Evolutionary conservation across 2,888 invertebrate species (phyloP).

Genomic region (Phengaris alcon): DNA sequence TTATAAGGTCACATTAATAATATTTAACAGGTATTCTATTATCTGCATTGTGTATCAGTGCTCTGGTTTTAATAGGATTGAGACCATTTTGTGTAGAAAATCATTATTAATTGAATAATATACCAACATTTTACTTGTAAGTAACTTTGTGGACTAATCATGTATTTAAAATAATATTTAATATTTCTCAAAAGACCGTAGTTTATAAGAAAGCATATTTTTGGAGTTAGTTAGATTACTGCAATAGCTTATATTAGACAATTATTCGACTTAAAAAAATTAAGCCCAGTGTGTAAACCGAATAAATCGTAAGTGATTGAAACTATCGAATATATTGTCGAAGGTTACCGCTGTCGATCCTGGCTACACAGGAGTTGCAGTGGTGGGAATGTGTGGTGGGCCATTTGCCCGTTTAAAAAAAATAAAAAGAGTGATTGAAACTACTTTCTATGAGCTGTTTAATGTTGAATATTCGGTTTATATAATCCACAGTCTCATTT

Average conservation of each 20-base stretch:
- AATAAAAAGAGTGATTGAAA: neutral
- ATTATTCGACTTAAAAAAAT: neutral
- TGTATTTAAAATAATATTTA: neutral
- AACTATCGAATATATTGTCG: no score
- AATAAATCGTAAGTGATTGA: neutral
- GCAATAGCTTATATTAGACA: neutral
- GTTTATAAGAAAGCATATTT: neutral
- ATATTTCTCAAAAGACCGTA: neutral
- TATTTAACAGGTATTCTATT: no score
- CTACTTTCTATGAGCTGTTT: neutral
- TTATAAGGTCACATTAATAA: no score
- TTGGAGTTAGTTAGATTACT: neutral
- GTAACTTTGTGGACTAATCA: neutral
- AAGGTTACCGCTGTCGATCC: no score
- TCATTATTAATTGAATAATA: neutral
- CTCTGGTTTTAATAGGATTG: neutral
- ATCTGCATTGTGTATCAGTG: no score
- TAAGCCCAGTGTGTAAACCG: neutral
- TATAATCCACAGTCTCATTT: neutral
- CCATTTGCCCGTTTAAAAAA: no score
- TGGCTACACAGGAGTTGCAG: no score
- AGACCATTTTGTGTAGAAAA: no score
- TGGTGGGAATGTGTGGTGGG: no score
- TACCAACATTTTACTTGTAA: neutral
- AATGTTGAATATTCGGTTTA: neutral